Evolutionary conservation across 2,113 vertebrate species (phyloP), one percentile per base, ranked within the genome.

Genomic region (Conger conger): DNA sequence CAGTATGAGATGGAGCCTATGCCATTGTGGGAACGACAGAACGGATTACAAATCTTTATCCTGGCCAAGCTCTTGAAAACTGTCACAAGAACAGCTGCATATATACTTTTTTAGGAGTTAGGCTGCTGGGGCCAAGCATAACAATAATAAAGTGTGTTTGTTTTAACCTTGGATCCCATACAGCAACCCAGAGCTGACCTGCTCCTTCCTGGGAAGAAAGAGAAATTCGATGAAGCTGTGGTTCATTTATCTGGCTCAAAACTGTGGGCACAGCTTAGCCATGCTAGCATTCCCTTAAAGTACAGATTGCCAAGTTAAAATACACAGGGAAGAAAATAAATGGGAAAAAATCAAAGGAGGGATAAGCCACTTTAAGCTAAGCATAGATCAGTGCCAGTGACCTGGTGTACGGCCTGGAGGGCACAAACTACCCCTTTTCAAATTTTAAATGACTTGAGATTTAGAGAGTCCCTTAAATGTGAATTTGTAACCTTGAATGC

Each of bases 71-170:
- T 81, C 60, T 83, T 45, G 54, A 83, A 83, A 83, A 37, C 82
- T 76, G 76, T 40, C 85, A 38, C 77, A 33, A 76, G 40, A 53
- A 45, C 76, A 87, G 57, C 86, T 87, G 83, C 76, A 38, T 60
- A 27, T 50, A 23, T 77, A 30, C 57, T 86, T 63, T 87, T 80
- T 81, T 79, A 63, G 57, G 60, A 37, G 68, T 80, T 13, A 45
- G 33, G 42, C 60, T 86, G 35, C 82, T 76, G 20, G 76, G 68
- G 86, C 89, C 91, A 91, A 87, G 68, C 85, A 86, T 86, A 91
- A 91, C 88, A 88, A 88, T 90, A 89, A 91, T 87, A 90, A 85
- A 73, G 78, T 42, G 81, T 57, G 86, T 90, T 90, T 90, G 86
- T 90, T 82, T 90, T 87, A 89, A 88, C 77, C 78, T 90, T 87